These are phyloP conservation scores for rabbit (Oryctolagus cuniculus) DNA, from an alignment of 2,113 vertebrate genomes.

Conservation along the genomic window mOryCun1.1 NC_091435.1:130694001-130694500, in stretches of 20 bases:
- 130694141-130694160: background rate
- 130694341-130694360: background rate
- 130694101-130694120: background rate
- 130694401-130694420: background rate
- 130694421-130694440: too few species aligned
- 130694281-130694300: fast-evolving
- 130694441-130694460: too few species aligned
- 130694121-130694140: background rate
- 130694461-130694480: too few species aligned
- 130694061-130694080: background rate
- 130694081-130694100: background rate
- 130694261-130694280: fast-evolving
- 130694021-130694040: background rate
- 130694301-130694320: background rate
- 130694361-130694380: background rate
- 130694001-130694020: background rate
- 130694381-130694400: background rate
- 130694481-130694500: too few species aligned
- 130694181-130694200: background rate
- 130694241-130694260: background rate
- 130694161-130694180: background rate
- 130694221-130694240: fast-evolving
- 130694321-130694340: background rate
- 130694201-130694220: fast-evolving
- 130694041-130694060: too few species aligned